These are phyloP conservation scores for Takifugu rubripes DNA, from an alignment of 2,797 vertebrate genomes.

Conservation along the genomic window DNA sequence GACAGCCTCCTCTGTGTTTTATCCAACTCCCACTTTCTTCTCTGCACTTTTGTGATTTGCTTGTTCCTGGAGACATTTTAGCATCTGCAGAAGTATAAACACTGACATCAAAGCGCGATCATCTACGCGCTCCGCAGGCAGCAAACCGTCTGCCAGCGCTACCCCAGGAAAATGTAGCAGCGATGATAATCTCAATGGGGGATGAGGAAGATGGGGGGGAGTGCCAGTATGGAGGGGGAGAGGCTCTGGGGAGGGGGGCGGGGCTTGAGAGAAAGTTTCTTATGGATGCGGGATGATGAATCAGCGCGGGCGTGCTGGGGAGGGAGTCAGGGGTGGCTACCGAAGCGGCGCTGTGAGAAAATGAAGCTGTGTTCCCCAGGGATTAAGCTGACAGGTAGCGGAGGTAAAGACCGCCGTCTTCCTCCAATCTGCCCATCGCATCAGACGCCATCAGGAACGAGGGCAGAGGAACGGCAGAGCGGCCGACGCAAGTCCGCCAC, in stretches of 20 bases:
- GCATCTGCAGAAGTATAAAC: not conserved
- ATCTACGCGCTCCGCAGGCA: not conserved
- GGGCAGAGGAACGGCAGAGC: too few relatives aligned
- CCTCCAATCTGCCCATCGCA: too few relatives aligned
- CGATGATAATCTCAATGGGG: constrained; percentile 24
- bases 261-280: constrained; percentile 26
- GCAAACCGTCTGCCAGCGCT: not conserved
- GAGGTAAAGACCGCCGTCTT: too few relatives aligned
- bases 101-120: not conserved
- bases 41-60: not conserved
- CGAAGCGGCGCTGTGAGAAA: constrained; percentile 63
- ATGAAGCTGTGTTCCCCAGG: constrained; percentile 63
- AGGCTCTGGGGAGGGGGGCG: not conserved
- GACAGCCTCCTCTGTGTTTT: too few relatives aligned
- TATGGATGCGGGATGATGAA: constrained; percentile 22
- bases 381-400: constrained; percentile 32
- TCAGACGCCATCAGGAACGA: too few relatives aligned
- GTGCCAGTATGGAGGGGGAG: too few relatives aligned
- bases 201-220: constrained; percentile 17
- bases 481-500: too few relatives aligned
- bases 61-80: not conserved
- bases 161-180: not conserved
- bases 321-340: constrained; percentile 58
- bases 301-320: constrained; percentile 44
- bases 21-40: not conserved